Percentiles rank a stretch among this genome's conserved stretches.
Evolutionary conservation across 2,888 invertebrate genomes (phyloP).

Genomic region (Sphaerophoria taeniata): DNA sequence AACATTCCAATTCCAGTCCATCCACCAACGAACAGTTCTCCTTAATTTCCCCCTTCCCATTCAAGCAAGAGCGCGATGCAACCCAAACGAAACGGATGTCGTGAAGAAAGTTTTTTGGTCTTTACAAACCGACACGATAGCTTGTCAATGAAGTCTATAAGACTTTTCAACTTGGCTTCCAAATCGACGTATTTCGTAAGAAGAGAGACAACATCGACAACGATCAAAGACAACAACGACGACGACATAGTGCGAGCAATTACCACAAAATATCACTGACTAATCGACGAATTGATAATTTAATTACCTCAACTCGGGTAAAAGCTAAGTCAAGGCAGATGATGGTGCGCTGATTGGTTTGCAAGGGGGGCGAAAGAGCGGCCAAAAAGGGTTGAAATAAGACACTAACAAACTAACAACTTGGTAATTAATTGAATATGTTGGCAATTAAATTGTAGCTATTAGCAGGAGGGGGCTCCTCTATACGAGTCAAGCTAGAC

Average conservation of each 20-base stretch:
- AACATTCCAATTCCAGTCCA: conserved; percentile 1
- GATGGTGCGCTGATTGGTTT: conserved; percentile 28
- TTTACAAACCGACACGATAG: neutral
- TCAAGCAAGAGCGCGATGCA: no score
- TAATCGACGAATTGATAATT: conserved; percentile 73
- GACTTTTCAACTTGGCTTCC: conserved; percentile 24
- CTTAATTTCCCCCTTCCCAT: no score
- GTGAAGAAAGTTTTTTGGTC: conserved; percentile 9
- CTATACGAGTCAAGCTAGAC: neutral
- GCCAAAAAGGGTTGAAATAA: neutral
- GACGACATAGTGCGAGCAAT: conserved; percentile 73
- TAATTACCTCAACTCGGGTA: conserved; percentile 58
- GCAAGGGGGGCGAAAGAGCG: conserved; percentile 23
- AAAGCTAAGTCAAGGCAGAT: conserved; percentile 57
- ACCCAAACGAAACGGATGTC: conserved; percentile 6
- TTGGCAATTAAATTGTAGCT: conserved; percentile 71
- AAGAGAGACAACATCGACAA: conserved; percentile 30
- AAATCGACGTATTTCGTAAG: conserved; percentile 24
- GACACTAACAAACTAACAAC: conserved; percentile 66
- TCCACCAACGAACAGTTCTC: neutral
- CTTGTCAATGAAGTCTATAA: conserved; percentile 4
- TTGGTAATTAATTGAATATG: conserved; percentile 74
- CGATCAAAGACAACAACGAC: conserved; percentile 48
- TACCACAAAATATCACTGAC: conserved; percentile 73
- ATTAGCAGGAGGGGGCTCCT: conserved; percentile 46